Evolutionary conservation across 2,888 invertebrate species (phyloP).

Genomic region (Diabrotica balteata): DNA sequence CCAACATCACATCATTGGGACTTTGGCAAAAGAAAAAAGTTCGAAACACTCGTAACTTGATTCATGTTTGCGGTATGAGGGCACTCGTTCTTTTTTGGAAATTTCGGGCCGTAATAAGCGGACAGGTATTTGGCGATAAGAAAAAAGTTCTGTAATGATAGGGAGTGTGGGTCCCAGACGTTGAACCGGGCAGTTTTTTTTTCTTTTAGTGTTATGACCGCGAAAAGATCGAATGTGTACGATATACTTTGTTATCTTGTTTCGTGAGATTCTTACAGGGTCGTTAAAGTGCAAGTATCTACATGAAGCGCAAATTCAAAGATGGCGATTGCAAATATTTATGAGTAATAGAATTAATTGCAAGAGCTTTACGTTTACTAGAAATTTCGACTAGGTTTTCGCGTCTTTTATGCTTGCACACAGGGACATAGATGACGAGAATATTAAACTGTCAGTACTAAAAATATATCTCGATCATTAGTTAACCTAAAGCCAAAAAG

Average conservation of each 20-base stretch:
- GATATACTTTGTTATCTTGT: conserved; percentile 13
- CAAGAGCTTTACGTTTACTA: too few species aligned
- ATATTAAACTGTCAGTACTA: too few species aligned
- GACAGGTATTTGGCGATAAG: conserved; percentile 28
- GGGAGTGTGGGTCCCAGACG: conserved; percentile 20
- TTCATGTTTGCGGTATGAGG: conserved; percentile 22
- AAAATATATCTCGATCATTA: too few species aligned
- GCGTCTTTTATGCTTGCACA: too few species aligned
- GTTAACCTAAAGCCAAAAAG: too few species aligned
- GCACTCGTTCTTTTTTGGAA: conserved; percentile 32
- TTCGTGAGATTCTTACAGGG: conserved; percentile 1
- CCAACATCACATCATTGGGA: conserved; percentile 14
- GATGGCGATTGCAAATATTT: too few species aligned
- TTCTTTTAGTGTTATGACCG: conserved; percentile 8
- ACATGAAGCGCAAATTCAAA: too few species aligned
- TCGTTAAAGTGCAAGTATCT: background rate
- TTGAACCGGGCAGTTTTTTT: conserved; percentile 17
- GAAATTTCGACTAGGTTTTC: too few species aligned
- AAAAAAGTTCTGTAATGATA: conserved; percentile 23
- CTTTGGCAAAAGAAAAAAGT: background rate
- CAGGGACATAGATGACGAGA: too few species aligned
- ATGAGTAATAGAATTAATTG: too few species aligned
- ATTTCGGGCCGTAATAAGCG: conserved; percentile 32
- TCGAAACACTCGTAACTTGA: conserved; percentile 22
- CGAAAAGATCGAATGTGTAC: conserved; percentile 3